A percentile compares a stretch with the other conserved stretches of the same genome.
phyloP scores from a whole-genome alignment of 92 coral and sea anemone genomes.

The Paragorgia papillata region DNA sequence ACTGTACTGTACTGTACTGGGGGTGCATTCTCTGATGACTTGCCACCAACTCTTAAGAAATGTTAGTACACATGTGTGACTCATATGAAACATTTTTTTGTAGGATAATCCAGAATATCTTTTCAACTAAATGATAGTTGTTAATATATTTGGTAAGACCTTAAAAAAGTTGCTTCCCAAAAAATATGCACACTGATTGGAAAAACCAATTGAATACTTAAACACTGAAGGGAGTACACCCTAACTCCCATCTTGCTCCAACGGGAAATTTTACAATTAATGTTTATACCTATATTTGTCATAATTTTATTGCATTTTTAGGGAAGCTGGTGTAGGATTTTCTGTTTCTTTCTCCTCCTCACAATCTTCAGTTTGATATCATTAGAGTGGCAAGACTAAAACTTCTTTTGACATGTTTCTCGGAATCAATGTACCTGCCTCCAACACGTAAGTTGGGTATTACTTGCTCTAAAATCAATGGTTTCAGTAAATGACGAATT shows the following conservation, averaged over 20 bases:
- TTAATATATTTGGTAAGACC: constrained; percentile 89
- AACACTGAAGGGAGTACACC: no score
- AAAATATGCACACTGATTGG: no score
- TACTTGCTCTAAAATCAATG: neutral
- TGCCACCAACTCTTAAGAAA: no score
- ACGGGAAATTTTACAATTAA: neutral
- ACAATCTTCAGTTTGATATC: constrained; percentile 85
- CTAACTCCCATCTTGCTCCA: no score
- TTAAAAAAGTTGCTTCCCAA: no score
- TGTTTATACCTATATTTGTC: no score
- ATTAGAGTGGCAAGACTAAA: constrained; percentile 88
- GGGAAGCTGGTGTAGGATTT: constrained; percentile 99
- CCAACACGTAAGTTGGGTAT: constrained; percentile 81
- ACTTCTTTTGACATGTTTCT: constrained; percentile 89
- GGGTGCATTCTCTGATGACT: no score
- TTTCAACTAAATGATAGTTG: constrained; percentile 91
- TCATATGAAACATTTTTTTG: neutral
- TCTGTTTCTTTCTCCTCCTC: constrained; percentile 95
- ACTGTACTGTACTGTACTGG: no score
- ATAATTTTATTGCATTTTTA: no score
- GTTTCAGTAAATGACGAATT: no score
- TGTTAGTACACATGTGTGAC: no score
- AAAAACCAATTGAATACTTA: no score
- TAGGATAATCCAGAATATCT: constrained; percentile 98
- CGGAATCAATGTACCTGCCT: constrained; percentile 97